Percentiles rank a stretch among this genome's conserved stretches.
These are phyloP conservation scores for Oligia strigilis DNA, from an alignment of 2,888 invertebrate species.

Conservation along the genomic window DNA sequence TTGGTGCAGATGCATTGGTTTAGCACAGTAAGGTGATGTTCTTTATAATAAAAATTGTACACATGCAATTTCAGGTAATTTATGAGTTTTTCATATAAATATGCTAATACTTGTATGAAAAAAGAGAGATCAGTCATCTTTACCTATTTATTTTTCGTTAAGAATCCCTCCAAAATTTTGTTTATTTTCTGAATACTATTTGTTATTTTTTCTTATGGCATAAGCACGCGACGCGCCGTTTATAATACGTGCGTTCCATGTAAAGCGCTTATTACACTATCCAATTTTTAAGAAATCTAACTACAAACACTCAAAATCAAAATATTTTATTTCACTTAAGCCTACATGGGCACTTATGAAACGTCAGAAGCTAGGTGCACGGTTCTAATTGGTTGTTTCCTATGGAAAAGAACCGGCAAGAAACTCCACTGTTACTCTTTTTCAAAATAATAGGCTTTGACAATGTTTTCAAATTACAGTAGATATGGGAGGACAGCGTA, in stretches of 20 bases:
- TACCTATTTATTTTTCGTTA: background rate
- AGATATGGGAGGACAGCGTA: too few species aligned
- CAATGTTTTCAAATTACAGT: too few species aligned
- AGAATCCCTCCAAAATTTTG: background rate
- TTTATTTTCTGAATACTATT: background rate
- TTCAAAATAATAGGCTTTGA: too few species aligned
- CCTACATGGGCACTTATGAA: too few species aligned
- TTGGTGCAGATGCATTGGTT: background rate
- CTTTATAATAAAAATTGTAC: background rate
- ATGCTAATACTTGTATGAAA: background rate
- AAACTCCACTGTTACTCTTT: too few species aligned
- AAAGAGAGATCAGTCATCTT: background rate
- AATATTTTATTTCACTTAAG: too few species aligned
- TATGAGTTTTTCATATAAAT: background rate
- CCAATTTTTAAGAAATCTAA: too few species aligned
- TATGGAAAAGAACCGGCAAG: too few species aligned
- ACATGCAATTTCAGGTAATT: background rate
- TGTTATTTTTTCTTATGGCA: background rate
- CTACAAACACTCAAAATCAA: too few species aligned
- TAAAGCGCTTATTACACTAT: too few species aligned
- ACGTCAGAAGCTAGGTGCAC: too few species aligned
- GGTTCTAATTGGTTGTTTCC: too few species aligned
- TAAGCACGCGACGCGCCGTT: background rate
- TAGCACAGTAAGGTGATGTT: background rate
- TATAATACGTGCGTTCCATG: background rate